phyloP scores from a whole-genome alignment of 2,797 vertebrate genomes.

The Ptychadena robeensis region DNA sequence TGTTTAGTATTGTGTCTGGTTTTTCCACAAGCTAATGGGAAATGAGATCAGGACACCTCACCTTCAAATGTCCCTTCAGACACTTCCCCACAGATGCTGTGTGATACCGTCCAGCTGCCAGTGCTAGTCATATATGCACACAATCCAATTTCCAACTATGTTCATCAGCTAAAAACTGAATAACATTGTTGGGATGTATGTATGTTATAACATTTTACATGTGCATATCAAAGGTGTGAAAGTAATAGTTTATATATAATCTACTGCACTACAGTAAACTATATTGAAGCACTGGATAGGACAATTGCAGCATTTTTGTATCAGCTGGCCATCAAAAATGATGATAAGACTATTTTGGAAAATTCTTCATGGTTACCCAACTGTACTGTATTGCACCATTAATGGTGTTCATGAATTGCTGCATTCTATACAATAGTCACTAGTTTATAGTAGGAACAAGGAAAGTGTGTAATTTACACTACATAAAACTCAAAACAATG shows the following conservation, averaged over 20 bases:
- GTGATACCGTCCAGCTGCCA: constrained; percentile 2
- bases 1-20: constrained; percentile 8
- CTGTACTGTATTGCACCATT: not conserved
- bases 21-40: constrained; percentile 19
- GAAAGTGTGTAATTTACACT: not conserved
- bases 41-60: constrained; percentile 58
- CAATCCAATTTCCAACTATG: not conserved
- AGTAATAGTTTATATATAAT: not conserved
- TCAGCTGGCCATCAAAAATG: not conserved
- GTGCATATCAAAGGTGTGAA: not conserved
- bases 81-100: constrained; percentile 7
- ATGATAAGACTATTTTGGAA: not conserved
- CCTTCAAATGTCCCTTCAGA: constrained; percentile 71
- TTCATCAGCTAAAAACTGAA: not conserved
- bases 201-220: not conserved
- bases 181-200: not conserved
- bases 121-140: constrained; percentile 6
- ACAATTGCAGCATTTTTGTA: not conserved
- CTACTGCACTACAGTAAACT: not conserved
- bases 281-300: not conserved
- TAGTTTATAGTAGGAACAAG: not conserved
- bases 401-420: not conserved
- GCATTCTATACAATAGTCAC: not conserved
- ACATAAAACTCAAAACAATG: not conserved
- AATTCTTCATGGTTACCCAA: not conserved